Conservation (phyloP, 2,113 vertebrate species). For the Alosa alosa region DNA sequence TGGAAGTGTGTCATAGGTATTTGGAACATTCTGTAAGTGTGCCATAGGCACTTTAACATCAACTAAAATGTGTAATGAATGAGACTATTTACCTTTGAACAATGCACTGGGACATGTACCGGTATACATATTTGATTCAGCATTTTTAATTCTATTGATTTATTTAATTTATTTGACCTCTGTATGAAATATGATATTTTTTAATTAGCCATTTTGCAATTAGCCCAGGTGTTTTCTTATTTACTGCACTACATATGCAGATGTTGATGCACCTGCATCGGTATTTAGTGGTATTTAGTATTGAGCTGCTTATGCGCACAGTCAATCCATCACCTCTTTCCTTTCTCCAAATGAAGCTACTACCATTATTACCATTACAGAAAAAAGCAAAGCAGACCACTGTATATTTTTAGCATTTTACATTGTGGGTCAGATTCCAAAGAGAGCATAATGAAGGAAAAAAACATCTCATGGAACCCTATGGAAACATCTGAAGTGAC, state of each 20-base stretch:
- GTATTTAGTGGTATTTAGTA: slow-evolving; percentile 23
- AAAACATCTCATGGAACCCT: background rate
- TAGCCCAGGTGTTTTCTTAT: slow-evolving; percentile 47
- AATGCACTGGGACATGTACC: background rate
- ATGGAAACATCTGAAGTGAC: background rate
- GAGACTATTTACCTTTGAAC: background rate
- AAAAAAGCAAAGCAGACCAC: background rate
- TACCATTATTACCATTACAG: background rate
- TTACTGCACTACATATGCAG: slow-evolving; percentile 37
- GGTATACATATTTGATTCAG: slow-evolving; percentile 32
- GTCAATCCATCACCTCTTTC: slow-evolving; percentile 18
- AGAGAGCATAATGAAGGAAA: background rate
- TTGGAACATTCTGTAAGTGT: background rate
- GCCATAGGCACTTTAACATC: background rate
- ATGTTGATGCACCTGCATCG: slow-evolving; percentile 43
- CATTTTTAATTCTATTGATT: slow-evolving; percentile 23
- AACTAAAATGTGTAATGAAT: background rate
- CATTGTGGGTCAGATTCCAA: background rate
- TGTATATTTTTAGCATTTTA: background rate
- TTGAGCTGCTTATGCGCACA: slow-evolving; percentile 29
- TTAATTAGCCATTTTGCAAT: slow-evolving; percentile 59
- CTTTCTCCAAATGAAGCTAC: background rate
- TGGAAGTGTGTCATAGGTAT: no score
- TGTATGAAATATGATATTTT: slow-evolving; percentile 61
- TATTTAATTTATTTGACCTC: slow-evolving; percentile 59